Evolutionary conservation across 2,888 invertebrate genomes (phyloP).

Genomic region (Metalampra italica): DNA sequence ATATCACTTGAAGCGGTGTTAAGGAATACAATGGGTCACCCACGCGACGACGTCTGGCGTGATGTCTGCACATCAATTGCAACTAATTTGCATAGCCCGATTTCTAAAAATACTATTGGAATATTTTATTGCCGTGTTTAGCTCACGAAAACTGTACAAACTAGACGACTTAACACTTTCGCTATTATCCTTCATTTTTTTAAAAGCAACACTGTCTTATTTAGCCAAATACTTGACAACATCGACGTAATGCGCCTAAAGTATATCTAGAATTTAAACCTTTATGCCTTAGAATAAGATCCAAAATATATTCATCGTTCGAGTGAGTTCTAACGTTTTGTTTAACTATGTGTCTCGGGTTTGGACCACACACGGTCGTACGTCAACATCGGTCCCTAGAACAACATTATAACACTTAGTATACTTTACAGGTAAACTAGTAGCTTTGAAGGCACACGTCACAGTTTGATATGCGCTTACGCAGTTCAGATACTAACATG

Average conservation of each 20-base stretch:
- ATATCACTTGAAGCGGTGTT: constrained; percentile 51
- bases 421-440: constrained; percentile 73
- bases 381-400: constrained; percentile 68
- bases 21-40: constrained; percentile 67
- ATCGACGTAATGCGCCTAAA: constrained; percentile 15
- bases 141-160: constrained; percentile 52
- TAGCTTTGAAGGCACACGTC: constrained; percentile 55
- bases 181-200: constrained; percentile 60
- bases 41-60: constrained; percentile 66
- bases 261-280: constrained; percentile 22
- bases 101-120: constrained; percentile 48
- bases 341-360: constrained; percentile 22
- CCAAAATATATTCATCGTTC: constrained; percentile 24
- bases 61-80: constrained; percentile 47
- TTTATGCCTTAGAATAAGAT: constrained; percentile 27
- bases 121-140: constrained; percentile 35
- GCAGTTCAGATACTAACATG: constrained; percentile 4
- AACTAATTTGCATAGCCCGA: constrained; percentile 59
- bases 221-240: constrained; percentile 32
- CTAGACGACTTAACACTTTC: constrained; percentile 68
- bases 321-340: constrained; percentile 27
- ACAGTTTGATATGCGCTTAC: constrained; percentile 34
- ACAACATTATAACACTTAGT: constrained; percentile 74
- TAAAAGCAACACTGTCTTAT: constrained; percentile 59
- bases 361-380: constrained; percentile 72